phyloP scores from a whole-genome alignment of 2,888 invertebrate genomes.

The Nudaria mundana region DNA sequence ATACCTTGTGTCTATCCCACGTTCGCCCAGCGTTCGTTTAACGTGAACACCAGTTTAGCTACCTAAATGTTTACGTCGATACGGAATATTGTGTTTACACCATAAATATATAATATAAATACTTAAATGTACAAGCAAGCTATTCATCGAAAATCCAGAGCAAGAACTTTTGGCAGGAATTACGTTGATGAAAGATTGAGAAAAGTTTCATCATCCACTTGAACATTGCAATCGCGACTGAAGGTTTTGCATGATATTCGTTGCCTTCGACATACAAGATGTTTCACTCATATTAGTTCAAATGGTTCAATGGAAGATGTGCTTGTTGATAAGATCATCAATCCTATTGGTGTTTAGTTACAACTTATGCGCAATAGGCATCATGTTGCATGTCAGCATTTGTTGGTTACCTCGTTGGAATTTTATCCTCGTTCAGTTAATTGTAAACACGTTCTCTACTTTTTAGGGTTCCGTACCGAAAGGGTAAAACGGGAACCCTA shows the following conservation, averaged over 20 bases:
- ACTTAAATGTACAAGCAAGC: no score
- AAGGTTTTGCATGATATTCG: constrained; percentile 37
- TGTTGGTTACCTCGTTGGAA: constrained; percentile 46
- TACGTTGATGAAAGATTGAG: constrained; percentile 64
- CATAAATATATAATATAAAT: no score
- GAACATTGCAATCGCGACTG: constrained; percentile 35
- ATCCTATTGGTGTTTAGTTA: constrained; percentile 17
- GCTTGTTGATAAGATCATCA: constrained; percentile 35
- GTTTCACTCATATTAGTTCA: constrained; percentile 32
- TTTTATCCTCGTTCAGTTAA: constrained; percentile 43
- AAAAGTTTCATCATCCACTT: constrained; percentile 66
- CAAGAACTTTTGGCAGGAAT: constrained; percentile 49
- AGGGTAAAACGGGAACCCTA: no score
- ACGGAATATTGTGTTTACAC: no score
- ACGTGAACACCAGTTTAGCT: no score
- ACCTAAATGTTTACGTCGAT: no score
- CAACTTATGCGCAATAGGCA: constrained; percentile 39
- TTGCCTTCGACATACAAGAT: constrained; percentile 39
- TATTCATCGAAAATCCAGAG: constrained; percentile 35
- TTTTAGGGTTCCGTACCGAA: no score
- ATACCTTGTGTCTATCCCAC: no score
- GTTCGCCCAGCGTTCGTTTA: no score
- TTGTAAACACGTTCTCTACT: constrained; percentile 25
- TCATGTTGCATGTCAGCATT: constrained; percentile 46
- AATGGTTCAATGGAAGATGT: constrained; percentile 53